Conservation (phyloP, 2,888 invertebrate genomes). For the Drosophila fungiperda region DNA sequence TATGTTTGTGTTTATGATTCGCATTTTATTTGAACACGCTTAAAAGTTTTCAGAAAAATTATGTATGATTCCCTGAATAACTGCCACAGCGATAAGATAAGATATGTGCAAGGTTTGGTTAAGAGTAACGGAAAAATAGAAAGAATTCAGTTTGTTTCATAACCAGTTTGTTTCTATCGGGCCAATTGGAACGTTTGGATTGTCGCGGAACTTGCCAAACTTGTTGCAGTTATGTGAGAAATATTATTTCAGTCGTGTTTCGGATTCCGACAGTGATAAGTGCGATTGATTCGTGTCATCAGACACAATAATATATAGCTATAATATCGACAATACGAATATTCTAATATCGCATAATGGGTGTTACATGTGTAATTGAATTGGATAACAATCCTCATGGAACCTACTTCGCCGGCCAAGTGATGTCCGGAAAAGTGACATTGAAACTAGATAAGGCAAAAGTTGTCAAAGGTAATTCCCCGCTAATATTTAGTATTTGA, state of each 20-base stretch:
- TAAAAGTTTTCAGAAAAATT: not conserved
- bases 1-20: not conserved
- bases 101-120: conserved; percentile 30
- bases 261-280: conserved; percentile 37
- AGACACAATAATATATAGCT: conserved; percentile 11
- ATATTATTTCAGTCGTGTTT: conserved; percentile 58
- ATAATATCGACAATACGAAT: conserved; percentile 1
- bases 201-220: conserved; percentile 30
- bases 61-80: conserved; percentile 22
- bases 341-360: conserved; percentile 61
- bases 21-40: not conserved
- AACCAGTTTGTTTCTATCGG: conserved; percentile 61
- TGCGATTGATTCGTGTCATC: conserved; percentile 26
- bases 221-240: conserved; percentile 23
- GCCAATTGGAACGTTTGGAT: conserved; percentile 35
- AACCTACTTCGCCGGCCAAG: conserved; percentile 82
- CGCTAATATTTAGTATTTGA: not conserved
- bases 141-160: conserved; percentile 47
- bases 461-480: conserved; percentile 64
- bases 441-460: conserved; percentile 73
- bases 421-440: conserved; percentile 70
- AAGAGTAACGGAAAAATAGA: conserved; percentile 5
- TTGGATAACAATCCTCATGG: conserved; percentile 82
- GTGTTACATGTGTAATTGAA: conserved; percentile 78
- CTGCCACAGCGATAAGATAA: conserved; percentile 69